Percentiles rank a stretch among this genome's conserved stretches.
Evolutionary conservation across 2,888 invertebrate genomes (phyloP).

Genomic region (Panorpa germanica): DNA sequence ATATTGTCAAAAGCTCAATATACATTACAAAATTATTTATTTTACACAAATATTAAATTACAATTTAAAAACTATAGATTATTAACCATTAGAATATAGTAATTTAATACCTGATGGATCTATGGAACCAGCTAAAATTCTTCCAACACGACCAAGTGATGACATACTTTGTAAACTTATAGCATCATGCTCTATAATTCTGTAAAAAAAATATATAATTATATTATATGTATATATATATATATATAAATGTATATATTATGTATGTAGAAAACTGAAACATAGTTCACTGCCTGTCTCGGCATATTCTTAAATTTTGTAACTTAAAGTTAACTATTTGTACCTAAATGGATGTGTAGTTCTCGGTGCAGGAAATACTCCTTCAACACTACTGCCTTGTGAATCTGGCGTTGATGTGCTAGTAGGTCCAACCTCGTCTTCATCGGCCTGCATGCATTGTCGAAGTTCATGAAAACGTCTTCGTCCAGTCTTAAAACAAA

Average conservation of each 20-base stretch:
- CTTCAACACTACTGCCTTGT: constrained; percentile 57
- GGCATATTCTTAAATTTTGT: constrained; percentile 51
- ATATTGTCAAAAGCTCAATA: no score
- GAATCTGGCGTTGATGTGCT: constrained; percentile 55
- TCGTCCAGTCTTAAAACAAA: constrained; percentile 30
- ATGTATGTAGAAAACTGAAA: constrained; percentile 48
- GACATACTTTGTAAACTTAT: constrained; percentile 78
- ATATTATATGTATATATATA: background rate
- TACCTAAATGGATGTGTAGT: constrained; percentile 63
- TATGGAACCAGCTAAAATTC: constrained; percentile 52
- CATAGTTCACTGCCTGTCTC: constrained; percentile 84
- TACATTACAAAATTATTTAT: no score
- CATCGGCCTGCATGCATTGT: constrained; percentile 72
- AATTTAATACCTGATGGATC: constrained; percentile 34
- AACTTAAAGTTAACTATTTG: no score
- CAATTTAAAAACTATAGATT: background rate
- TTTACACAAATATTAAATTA: no score
- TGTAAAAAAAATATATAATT: constrained; percentile 16
- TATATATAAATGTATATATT: no score
- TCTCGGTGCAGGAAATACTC: constrained; percentile 43
- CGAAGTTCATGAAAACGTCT: constrained; percentile 68
- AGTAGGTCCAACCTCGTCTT: constrained; percentile 46
- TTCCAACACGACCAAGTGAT: constrained; percentile 65
- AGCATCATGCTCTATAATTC: constrained; percentile 74
- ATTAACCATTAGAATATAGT: background rate